Percentiles rank a stretch among this genome's conserved stretches.
Conservation (phyloP, 2,797 vertebrate genomes). For the Paramormyrops hopkinsi region DNA sequence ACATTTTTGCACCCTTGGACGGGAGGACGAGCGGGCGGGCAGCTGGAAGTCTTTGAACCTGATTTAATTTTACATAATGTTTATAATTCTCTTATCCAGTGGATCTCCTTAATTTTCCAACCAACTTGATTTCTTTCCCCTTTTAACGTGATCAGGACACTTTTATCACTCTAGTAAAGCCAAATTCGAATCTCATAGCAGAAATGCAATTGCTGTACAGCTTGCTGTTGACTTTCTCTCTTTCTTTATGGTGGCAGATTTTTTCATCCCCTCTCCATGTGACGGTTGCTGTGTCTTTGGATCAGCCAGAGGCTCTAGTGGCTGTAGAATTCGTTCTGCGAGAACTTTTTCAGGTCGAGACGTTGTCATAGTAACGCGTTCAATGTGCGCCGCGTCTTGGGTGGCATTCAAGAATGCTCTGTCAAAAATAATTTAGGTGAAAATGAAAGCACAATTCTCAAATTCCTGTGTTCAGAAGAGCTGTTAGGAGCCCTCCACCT, state of each 20-base stretch:
- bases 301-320: background rate
- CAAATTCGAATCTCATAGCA: background rate
- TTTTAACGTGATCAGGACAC: background rate
- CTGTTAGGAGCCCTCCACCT: background rate
- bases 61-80: background rate
- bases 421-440: conserved; percentile 10
- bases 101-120: background rate
- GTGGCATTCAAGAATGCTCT: background rate
- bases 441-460: conserved; percentile 6
- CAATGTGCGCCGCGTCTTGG: background rate
- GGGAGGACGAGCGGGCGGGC: background rate
- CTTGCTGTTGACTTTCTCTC: background rate
- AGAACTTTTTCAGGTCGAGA: background rate
- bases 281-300: background rate
- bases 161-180: background rate
- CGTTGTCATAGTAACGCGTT: conserved; percentile 5
- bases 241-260: background rate
- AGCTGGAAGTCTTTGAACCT: background rate
- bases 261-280: background rate
- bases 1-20: background rate
- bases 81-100: background rate
- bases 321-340: conserved; percentile 1
- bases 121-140: background rate
- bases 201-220: background rate
- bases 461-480: background rate